phyloP scores from a whole-genome alignment of 2,888 invertebrate species.

The Agonum fuliginosum region DNA sequence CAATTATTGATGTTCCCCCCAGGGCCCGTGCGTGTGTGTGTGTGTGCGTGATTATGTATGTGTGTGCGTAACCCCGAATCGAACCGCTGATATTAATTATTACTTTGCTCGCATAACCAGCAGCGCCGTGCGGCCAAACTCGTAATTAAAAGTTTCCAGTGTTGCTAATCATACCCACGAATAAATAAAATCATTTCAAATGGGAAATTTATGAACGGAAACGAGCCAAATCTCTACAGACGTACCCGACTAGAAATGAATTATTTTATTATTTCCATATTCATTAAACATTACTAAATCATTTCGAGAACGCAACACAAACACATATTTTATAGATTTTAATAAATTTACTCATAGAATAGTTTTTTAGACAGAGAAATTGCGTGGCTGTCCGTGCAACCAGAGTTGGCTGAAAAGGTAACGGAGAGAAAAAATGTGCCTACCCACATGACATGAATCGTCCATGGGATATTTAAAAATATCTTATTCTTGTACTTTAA shows the following conservation, averaged over 20 bases:
- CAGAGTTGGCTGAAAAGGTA: too few relatives aligned
- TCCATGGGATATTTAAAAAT: too few relatives aligned
- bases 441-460: too few relatives aligned
- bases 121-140: constrained; percentile 15
- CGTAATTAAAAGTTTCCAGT: constrained; percentile 41
- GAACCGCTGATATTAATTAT: constrained; percentile 40
- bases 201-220: constrained; percentile 14
- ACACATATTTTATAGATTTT: too few relatives aligned
- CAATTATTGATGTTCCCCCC: constrained; percentile 41
- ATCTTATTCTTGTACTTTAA: too few relatives aligned
- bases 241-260: background rate
- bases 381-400: too few relatives aligned
- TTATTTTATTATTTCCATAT: background rate
- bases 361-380: too few relatives aligned
- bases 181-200: constrained; percentile 26
- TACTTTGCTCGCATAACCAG: constrained; percentile 1
- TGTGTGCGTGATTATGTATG: background rate
- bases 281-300: constrained; percentile 3
- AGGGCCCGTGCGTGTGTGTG: background rate
- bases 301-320: too few relatives aligned
- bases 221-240: constrained; percentile 14
- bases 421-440: too few relatives aligned
- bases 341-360: too few relatives aligned
- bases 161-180: constrained; percentile 32
- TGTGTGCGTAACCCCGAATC: constrained; percentile 16